Percentiles rank a stretch among this genome's conserved stretches.
Evolutionary conservation across 2,888 invertebrate genomes (phyloP).

Genomic region (Tinea semifulvella): DNA sequence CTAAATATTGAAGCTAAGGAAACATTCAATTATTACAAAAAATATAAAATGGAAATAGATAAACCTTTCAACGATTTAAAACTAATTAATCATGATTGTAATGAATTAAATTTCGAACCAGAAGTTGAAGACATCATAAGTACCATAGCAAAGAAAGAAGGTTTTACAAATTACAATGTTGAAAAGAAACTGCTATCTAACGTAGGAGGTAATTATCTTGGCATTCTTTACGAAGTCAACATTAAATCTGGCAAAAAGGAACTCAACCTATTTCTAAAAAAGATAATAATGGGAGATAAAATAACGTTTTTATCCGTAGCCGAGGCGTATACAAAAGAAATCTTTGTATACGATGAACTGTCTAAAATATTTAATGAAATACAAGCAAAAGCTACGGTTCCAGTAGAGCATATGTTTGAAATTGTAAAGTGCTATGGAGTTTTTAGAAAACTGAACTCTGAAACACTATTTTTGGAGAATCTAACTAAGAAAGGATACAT

Average conservation of each 20-base stretch:
- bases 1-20: too few species aligned
- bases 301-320: constrained; percentile 28
- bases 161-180: not conserved
- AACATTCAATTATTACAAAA: too few species aligned
- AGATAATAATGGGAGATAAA: constrained; percentile 26
- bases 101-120: constrained; percentile 10
- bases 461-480: constrained; percentile 37
- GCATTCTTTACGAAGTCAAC: constrained; percentile 22
- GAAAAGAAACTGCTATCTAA: constrained; percentile 9
- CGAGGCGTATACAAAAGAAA: constrained; percentile 31
- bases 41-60: not conserved
- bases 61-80: not conserved
- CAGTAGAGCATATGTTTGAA: constrained; percentile 28
- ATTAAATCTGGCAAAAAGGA: constrained; percentile 20
- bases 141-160: constrained; percentile 10
- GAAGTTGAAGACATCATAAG: constrained; percentile 7
- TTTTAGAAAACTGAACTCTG: constrained; percentile 24
- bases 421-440: constrained; percentile 27
- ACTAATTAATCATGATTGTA: not conserved
- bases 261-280: constrained; percentile 35
- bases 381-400: constrained; percentile 30
- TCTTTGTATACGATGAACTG: constrained; percentile 32
- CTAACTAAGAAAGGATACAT: constrained; percentile 29
- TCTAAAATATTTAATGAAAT: constrained; percentile 27
- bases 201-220: constrained; percentile 17